Base-by-base conservation (phyloP, 1,140 invertebrate genomes). In the Papilio xuthus region DNA sequence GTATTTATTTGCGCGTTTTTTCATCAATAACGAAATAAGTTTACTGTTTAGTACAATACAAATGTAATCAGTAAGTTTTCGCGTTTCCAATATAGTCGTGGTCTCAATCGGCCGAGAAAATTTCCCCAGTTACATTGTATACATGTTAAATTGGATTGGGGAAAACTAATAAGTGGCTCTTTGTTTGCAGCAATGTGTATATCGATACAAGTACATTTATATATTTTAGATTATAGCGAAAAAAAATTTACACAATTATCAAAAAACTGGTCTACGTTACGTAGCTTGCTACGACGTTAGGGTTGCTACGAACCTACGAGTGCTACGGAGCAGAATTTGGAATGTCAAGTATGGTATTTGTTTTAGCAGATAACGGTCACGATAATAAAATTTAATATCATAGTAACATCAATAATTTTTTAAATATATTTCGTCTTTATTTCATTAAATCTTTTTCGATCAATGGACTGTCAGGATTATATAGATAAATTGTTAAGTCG, bases 121-220 rank as follows among this genome's bases (percentile, higher is more conserved):
- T 60, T 60, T 60, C 56, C 56, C 56, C 10, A 13, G 56, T 60
- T 60, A 60, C 56, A 28, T 28, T 60, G 56, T 60, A 60, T 9
- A 26, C 56, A 26, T 60, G 56, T 60, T 60, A 60, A 60, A 60
- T 60, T 60, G 56, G 56, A 60, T 60, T 60, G 56, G 56, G 56
- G 23, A 26, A 60, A 60, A 60, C 56, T 60, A 60, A 60, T 60
- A 60, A 60, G 56, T 60, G 23, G 23, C 23, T 60, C 56, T 60
- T 26, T 60, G 23, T 60, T 60, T 23, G 12, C 23, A 23, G 23
- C 44, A 47, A 47, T 47, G 2, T 15, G 26, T 10, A 26, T 23
- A 60, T 60, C 9, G 20, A 60, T 26, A 60, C 56, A 60, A 7
- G 50, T 20, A 53, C 50, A 53, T 53, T 53, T 53, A 53, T 53